Evolutionary conservation across 30 jellyfish, hydroid and myxozoan species (phyloP).

Genomic region (Aurelia sp.): DNA sequence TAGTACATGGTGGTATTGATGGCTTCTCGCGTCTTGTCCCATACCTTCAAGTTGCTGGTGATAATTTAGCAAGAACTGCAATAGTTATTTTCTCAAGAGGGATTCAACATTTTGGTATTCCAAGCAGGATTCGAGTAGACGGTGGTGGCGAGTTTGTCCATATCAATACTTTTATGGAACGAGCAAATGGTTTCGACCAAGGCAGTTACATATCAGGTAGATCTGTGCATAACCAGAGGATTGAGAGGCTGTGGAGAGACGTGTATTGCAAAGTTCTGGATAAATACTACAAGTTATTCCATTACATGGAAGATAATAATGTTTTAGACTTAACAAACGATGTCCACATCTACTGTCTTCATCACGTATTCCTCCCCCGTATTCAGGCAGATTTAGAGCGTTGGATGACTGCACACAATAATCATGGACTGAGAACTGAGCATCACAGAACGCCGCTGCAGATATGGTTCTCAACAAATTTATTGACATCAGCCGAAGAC

Average conservation of each 20-base stretch:
- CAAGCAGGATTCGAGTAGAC: conserved; percentile 64
- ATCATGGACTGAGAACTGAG: too few relatives aligned
- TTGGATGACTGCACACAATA: too few relatives aligned
- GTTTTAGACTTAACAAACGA: too few relatives aligned
- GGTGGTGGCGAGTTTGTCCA: conserved; percentile 57
- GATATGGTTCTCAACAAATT: too few relatives aligned
- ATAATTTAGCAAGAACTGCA: conserved; percentile 62
- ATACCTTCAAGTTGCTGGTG: conserved; percentile 13
- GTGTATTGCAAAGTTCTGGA: conserved; percentile 35
- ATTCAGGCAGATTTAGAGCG: too few relatives aligned
- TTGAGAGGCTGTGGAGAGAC: conserved; percentile 61
- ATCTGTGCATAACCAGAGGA: conserved; percentile 60
- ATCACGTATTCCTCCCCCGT: too few relatives aligned
- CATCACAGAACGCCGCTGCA: too few relatives aligned
- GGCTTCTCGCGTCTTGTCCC: conserved; percentile 49
- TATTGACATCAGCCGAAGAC: too few relatives aligned
- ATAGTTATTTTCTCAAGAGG: conserved; percentile 32
- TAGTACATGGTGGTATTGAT: conserved; percentile 63
- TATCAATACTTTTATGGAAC: conserved; percentile 46
- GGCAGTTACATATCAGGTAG: conserved; percentile 63
- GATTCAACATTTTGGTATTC: conserved; percentile 37
- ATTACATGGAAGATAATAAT: too few relatives aligned
- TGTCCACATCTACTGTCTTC: too few relatives aligned
- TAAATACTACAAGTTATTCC: conserved; percentile 23
- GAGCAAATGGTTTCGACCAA: conserved; percentile 24